A percentile compares a stretch with the other conserved stretches of the same genome.
Evolutionary conservation across 2,797 vertebrate species (phyloP).

Genomic region (Phataginus tricuspis): DNA sequence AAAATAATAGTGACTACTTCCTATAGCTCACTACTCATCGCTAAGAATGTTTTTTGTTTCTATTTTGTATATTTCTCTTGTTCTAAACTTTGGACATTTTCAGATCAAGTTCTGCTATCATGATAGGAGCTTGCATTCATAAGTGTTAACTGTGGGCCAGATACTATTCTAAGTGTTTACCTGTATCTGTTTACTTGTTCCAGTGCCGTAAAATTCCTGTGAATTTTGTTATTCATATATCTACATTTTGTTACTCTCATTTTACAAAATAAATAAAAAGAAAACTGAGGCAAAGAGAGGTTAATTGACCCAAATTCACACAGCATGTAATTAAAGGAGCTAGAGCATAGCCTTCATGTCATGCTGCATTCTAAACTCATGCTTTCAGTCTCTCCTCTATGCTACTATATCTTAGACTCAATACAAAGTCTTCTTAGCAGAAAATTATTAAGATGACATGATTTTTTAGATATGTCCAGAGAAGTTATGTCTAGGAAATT

Average conservation of each 20-base stretch:
- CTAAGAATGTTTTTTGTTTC: background rate
- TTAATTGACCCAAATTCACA: background rate
- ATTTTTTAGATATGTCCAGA: background rate
- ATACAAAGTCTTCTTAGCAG: background rate
- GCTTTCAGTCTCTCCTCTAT: background rate
- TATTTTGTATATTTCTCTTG: background rate
- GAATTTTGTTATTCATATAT: background rate
- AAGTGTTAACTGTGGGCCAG: background rate
- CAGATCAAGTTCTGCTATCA: background rate
- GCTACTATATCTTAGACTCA: background rate
- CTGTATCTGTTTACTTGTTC: background rate
- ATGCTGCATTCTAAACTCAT: background rate
- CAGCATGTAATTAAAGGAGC: background rate
- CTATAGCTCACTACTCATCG: background rate
- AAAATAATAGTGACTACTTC: background rate
- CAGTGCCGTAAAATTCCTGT: background rate
- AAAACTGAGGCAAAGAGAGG: background rate
- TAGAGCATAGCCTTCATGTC: background rate
- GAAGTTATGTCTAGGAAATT: background rate
- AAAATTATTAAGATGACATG: background rate
- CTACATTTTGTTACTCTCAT: background rate
- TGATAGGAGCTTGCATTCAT: background rate
- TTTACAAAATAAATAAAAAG: background rate
- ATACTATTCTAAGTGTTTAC: background rate
- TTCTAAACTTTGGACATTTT: conserved; percentile 5